Evolutionary conservation across 2,888 invertebrate genomes (phyloP).

Genomic region (Prosopocoilus inquinatus): DNA sequence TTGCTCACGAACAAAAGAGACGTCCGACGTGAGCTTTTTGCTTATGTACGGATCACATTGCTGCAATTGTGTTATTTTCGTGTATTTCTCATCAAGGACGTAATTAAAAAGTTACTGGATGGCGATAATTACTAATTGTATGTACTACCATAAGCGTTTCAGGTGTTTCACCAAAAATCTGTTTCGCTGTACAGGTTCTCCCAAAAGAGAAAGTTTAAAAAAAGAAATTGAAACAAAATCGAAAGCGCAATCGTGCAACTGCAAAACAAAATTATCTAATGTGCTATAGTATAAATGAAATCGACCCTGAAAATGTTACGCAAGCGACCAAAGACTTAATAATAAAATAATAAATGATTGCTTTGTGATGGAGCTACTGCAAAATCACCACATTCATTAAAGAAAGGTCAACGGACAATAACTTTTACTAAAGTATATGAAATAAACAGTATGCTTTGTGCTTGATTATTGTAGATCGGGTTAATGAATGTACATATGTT

Average conservation of each 20-base stretch:
- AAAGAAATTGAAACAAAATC: background rate
- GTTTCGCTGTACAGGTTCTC: background rate
- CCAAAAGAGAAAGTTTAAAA: background rate
- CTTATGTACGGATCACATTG: background rate
- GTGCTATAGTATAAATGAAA: background rate
- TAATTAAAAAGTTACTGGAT: background rate
- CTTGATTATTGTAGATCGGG: too few species aligned
- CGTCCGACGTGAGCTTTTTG: background rate
- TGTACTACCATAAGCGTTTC: background rate
- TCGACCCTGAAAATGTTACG: background rate
- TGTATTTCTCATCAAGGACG: background rate
- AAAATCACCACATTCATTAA: background rate
- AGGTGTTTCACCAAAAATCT: background rate
- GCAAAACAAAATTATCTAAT: too few species aligned
- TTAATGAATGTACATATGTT: too few species aligned
- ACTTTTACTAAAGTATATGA: background rate
- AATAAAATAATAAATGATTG: background rate
- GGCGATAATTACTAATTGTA: background rate
- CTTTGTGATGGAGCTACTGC: background rate
- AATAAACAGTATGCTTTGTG: too few species aligned
- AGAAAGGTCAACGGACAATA: background rate
- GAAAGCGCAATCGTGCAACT: too few species aligned
- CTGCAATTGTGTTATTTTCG: background rate
- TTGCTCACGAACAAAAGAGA: background rate
- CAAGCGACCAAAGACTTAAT: background rate